Evolutionary conservation across 2,113 vertebrate genomes (phyloP).

Genomic region (Lasiurus borealis): DNA sequence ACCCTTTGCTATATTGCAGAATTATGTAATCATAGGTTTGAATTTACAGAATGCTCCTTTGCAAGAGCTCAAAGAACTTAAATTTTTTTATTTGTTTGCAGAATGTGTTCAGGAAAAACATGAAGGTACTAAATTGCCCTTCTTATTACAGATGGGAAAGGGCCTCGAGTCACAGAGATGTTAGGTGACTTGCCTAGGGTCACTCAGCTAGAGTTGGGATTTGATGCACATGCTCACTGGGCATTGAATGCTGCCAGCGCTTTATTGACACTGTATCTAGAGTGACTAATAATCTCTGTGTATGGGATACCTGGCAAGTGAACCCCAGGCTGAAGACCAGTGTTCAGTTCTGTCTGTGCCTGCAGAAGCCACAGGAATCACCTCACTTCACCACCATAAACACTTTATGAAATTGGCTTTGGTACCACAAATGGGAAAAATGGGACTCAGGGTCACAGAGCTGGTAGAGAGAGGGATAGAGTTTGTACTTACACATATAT

Average conservation of each 20-base stretch:
- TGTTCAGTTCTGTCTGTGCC: neutral
- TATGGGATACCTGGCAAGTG: neutral
- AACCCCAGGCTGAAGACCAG: neutral
- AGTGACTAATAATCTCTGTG: neutral
- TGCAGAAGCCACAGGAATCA: neutral
- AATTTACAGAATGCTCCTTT: neutral
- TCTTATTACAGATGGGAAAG: neutral
- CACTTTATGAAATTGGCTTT: neutral
- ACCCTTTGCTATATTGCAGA: neutral
- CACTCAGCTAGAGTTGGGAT: neutral
- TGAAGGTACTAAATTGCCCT: neutral
- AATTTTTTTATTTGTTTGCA: conserved; percentile 11
- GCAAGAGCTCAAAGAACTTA: conserved; percentile 30
- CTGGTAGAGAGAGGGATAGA: neutral
- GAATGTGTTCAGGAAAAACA: neutral
- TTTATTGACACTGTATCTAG: neutral
- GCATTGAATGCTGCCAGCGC: neutral
- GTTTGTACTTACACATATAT: neutral
- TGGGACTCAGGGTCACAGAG: neutral
- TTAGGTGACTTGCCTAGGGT: neutral
- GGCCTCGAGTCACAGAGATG: neutral
- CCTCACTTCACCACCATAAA: neutral
- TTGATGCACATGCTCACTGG: neutral
- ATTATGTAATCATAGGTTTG: neutral
- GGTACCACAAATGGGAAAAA: neutral